These are phyloP conservation scores for Oncorhynchus masou DNA, from an alignment of 2,113 vertebrate species.

Conservation along the genomic window DNA sequence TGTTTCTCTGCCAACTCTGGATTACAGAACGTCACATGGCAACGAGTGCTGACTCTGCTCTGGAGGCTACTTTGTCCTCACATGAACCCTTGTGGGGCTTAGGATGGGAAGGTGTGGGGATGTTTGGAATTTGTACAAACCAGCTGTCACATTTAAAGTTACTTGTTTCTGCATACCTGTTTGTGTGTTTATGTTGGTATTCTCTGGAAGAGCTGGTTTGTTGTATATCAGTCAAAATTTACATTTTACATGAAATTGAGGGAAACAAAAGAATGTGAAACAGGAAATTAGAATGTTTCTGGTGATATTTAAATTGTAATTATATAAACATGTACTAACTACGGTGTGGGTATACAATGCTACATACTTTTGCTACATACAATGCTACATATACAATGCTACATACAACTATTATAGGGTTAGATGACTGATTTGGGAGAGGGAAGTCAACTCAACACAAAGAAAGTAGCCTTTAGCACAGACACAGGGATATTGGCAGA, in stretches of 20 bases:
- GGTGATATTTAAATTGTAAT: background rate
- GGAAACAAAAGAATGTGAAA: background rate
- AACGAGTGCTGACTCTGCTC: slow-evolving; percentile 45
- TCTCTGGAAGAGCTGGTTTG: background rate
- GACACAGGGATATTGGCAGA: background rate
- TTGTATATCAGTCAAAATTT: too few species aligned
- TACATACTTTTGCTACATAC: background rate
- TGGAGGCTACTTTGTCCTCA: slow-evolving; percentile 43
- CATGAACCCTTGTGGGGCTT: slow-evolving; percentile 40
- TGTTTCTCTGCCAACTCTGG: slow-evolving; percentile 16
- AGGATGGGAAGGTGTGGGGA: background rate
- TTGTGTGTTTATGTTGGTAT: background rate
- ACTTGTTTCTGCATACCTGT: background rate
- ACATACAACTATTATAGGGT: background rate
- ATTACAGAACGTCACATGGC: slow-evolving; percentile 36
- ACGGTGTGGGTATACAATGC: background rate
- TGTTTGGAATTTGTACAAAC: background rate
- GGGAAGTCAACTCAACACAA: background rate
- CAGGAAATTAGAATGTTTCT: background rate
- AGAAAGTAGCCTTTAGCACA: background rate
- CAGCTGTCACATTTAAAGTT: background rate
- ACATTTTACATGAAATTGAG: background rate
- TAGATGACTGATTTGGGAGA: too few species aligned
- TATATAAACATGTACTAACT: background rate
- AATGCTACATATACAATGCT: background rate